Evolutionary conservation across 2,888 invertebrate genomes (phyloP).

Genomic region (Watsonalla binaria): DNA sequence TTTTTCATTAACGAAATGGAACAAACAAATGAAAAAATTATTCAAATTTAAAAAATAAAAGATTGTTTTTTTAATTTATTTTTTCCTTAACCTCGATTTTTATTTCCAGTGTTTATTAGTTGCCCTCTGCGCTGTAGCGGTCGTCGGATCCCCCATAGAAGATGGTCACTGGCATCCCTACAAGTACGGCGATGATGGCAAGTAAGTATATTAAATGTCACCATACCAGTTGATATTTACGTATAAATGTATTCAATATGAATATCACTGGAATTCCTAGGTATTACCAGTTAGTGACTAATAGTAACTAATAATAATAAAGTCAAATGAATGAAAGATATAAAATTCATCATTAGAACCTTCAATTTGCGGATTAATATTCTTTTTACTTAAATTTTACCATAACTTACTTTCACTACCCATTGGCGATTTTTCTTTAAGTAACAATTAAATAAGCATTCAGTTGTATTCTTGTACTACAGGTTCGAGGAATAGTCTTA

Average conservation of each 20-base stretch:
- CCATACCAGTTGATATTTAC: conserved; percentile 22
- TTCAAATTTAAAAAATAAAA: too few relatives aligned
- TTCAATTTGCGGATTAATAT: not conserved
- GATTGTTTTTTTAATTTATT: conserved; percentile 3
- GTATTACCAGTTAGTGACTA: not conserved
- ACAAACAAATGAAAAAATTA: not conserved
- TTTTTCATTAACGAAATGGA: not conserved
- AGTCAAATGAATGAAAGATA: too few relatives aligned
- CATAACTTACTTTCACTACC: too few relatives aligned
- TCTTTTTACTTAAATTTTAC: not conserved
- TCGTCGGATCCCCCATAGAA: conserved; percentile 44
- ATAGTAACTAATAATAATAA: too few relatives aligned
- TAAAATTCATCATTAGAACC: too few relatives aligned
- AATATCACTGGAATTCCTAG: not conserved
- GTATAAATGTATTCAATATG: conserved; percentile 16
- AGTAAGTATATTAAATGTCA: conserved; percentile 69
- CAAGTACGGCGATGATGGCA: conserved; percentile 60
- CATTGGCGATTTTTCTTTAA: too few relatives aligned
- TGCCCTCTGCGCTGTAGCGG: conserved; percentile 52
- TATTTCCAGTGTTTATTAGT: conserved; percentile 25
- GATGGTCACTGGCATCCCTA: conserved; percentile 65
- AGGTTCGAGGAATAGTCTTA: too few relatives aligned
- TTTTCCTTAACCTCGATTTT: conserved; percentile 1
- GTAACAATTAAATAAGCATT: too few relatives aligned
- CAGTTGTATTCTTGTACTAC: too few relatives aligned